phyloP scores from a whole-genome alignment of 2,888 invertebrate species.

The Hydroisotoma schaefferi region DNA sequence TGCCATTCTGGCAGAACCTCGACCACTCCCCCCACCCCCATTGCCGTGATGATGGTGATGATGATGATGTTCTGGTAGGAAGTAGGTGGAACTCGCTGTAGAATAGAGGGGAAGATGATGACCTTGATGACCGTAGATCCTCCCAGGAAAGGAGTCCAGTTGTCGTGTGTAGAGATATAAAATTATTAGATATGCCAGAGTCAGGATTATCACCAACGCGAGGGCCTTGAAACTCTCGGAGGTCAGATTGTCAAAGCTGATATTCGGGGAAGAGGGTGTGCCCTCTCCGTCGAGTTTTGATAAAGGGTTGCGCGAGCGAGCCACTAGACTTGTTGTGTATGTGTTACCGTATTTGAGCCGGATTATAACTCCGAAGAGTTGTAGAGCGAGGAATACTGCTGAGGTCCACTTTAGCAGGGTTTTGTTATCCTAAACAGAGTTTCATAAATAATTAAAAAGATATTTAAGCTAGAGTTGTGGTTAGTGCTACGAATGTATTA shows the following conservation, averaged over 20 bases:
- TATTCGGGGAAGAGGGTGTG: neutral
- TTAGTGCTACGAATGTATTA: neutral
- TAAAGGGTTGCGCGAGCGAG: neutral
- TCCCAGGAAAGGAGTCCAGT: slow-evolving; percentile 15
- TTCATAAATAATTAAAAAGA: neutral
- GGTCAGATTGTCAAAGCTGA: slow-evolving; percentile 13
- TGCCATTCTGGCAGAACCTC: neutral
- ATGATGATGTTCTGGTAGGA: neutral
- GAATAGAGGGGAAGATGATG: slow-evolving; percentile 2
- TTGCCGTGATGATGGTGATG: neutral
- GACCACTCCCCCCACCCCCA: neutral
- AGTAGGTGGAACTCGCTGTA: neutral
- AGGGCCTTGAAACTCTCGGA: slow-evolving; percentile 15
- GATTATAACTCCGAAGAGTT: slow-evolving; percentile 27
- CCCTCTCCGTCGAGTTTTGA: neutral
- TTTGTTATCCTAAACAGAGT: slow-evolving; percentile 27
- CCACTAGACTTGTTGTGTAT: slow-evolving; percentile 10
- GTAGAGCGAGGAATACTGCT: slow-evolving; percentile 29
- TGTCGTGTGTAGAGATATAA: slow-evolving; percentile 30
- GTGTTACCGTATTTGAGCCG: slow-evolving; percentile 28
- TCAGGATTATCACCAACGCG: slow-evolving; percentile 17
- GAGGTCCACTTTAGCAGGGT: slow-evolving; percentile 30
- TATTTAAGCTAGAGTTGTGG: neutral
- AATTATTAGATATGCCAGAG: slow-evolving; percentile 29
- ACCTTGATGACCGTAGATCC: slow-evolving; percentile 1